Base-by-base conservation (phyloP, 2,797 vertebrate genomes). In the Gouania willdenowi region DNA sequence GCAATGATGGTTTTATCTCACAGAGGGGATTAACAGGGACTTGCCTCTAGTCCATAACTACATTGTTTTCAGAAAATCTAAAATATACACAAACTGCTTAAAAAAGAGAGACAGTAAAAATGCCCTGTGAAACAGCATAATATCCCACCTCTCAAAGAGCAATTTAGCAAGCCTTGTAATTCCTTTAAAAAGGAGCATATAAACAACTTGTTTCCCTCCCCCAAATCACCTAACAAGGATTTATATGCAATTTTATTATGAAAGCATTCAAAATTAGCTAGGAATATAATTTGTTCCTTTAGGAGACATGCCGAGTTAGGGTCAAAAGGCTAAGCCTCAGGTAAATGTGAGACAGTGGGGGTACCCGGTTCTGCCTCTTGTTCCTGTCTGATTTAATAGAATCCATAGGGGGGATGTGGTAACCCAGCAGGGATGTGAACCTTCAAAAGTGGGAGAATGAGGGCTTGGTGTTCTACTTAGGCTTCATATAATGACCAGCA, bases 261-360 rank as follows among this genome's bases (percentile, higher is more conserved):
- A 48, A 56, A 28, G 60, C 40, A 54, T 63, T 37, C 28, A 60
- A 67, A 55, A 30, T 55, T 54, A 60, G 78, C 75, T 48, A 24
- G 61, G 55, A 66, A 71, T 59, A 61, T 51, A 56, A 75, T 82
- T 54, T 9, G 68, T 49, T 61, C 63, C 53, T 53, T 66, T 56
- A 55, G 43, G 64, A 67, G 42, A 29, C 70, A 47, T 47, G 50
- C 66, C 48, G 66, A 42, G 57, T 4, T 6, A 60, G 64, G 84
- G 80, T 82, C 75, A 87, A 68, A 69, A 72, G 77, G 80, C 42
- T 84, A 87, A 87, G 78, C 81, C 71, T 77, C 73, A 80, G 80
- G 82, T 86, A 87, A 85, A 85, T 83, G 70, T 25, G 51, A 79
- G 63, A 60, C 75, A 59, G 52, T 71, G 59, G 75, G 75, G 62